A percentile compares a stretch with the other conserved stretches of the same genome.
These are phyloP conservation scores for Nycticebus coucang DNA, from an alignment of 2,113 vertebrate genomes.

Conservation along the genomic window DNA sequence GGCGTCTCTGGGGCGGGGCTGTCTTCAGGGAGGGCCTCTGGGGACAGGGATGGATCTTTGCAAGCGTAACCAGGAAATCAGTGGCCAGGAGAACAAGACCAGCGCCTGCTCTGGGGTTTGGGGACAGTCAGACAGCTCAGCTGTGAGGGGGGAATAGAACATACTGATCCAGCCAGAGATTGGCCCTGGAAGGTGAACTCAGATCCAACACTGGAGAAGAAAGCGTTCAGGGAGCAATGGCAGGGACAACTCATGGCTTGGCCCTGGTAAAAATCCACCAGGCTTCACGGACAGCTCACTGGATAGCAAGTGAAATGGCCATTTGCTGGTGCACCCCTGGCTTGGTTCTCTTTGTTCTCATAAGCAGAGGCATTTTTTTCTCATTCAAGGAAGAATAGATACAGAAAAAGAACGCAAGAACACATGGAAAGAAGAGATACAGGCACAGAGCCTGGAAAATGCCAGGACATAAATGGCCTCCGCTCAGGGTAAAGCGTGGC, in stretches of 20 bases:
- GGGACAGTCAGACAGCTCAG: not conserved
- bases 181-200: not conserved
- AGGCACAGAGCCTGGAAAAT: not conserved
- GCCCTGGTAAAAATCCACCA: not conserved
- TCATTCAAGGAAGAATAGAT: not conserved
- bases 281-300: no score
- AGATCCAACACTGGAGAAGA: not conserved
- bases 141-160: not conserved
- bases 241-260: fast-evolving
- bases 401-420: not conserved
- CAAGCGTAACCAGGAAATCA: not conserved
- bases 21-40: not conserved
- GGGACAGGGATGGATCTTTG: fast-evolving
- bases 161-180: not conserved
- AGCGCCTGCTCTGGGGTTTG: not conserved
- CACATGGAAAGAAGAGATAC: no score
- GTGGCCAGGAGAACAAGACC: not conserved
- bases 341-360: not conserved
- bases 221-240: not conserved
- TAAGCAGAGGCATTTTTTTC: not conserved
- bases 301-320: fast-evolving
- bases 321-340: not conserved
- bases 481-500: no score
- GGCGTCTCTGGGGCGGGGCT: fast-evolving
- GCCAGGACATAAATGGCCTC: not conserved